Conservation (phyloP, 2,888 invertebrate species). For the Trichopoda pennipes region DNA sequence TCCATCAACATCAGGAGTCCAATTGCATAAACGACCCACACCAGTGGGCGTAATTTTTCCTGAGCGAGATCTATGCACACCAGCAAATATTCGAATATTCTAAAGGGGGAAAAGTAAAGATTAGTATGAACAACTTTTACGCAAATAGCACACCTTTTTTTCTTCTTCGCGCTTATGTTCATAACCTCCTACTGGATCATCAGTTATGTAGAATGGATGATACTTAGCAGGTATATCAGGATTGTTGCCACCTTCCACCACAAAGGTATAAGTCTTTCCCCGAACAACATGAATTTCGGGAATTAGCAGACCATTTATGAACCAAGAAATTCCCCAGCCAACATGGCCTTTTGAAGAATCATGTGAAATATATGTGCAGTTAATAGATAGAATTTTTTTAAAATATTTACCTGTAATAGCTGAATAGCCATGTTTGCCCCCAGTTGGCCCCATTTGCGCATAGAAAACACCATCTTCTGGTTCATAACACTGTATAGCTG, state of each 20-base stretch:
- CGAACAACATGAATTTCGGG: slow-evolving; percentile 95
- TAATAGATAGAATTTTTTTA: not conserved
- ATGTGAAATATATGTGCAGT: not conserved
- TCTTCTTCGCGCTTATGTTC: slow-evolving; percentile 91
- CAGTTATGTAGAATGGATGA: slow-evolving; percentile 96
- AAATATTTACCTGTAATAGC: slow-evolving; percentile 89
- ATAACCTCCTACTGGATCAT: slow-evolving; percentile 95
- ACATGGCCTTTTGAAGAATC: slow-evolving; percentile 86
- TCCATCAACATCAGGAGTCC: slow-evolving; percentile 88
- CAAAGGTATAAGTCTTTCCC: slow-evolving; percentile 92
- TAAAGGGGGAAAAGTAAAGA: slow-evolving; percentile 74
- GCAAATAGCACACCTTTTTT: slow-evolving; percentile 83
- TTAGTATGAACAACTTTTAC: not conserved
- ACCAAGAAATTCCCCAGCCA: slow-evolving; percentile 97
- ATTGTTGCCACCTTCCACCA: slow-evolving; percentile 92
- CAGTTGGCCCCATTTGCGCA: slow-evolving; percentile 96
- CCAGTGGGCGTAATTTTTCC: slow-evolving; percentile 89
- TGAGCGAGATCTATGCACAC: slow-evolving; percentile 86
- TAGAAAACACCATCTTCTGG: slow-evolving; percentile 95
- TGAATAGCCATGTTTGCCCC: slow-evolving; percentile 93
- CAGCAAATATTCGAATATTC: slow-evolving; percentile 91
- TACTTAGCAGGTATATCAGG: slow-evolving; percentile 90
- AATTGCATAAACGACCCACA: slow-evolving; percentile 92
- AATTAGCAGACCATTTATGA: slow-evolving; percentile 94
- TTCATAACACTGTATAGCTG: slow-evolving; percentile 93